Base-by-base conservation (phyloP, 2,113 vertebrate species). In the Craseonycteris thonglongyai region DNA sequence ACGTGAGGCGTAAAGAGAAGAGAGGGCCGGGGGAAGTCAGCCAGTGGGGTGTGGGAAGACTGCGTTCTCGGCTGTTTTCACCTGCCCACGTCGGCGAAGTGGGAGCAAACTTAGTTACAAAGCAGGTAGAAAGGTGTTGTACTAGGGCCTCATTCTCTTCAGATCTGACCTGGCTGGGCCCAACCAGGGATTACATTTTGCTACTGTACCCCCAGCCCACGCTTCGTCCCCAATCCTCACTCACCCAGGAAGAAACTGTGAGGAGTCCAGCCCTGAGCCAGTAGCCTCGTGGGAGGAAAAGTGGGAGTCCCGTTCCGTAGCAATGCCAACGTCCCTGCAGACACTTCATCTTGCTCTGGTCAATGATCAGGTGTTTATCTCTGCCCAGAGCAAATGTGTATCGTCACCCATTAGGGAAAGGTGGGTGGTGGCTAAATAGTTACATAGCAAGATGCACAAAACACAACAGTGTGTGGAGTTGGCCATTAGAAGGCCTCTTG, bases 161-260 rank as follows among this genome's bases (percentile, higher is more conserved):
- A 35, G 38, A 10, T 56, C 49, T 59, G 42, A 26, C 33, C 42
- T 33, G 10, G 24, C 30, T 68, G 72, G 40, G n/a, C 28, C 63
- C 45, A 8, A 74, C 1, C 40, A 59, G 40, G 45, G 33, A 26
- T 51, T 54, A 28, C 51, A 14, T 61, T 11, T 11, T 6, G 26
- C 42, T 28, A 0, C 79, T 19, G 19, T 11, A n/a, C 18, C 65
- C 2, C 49, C 30, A 59, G 22, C 78, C 45, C 1, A 1, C 1
- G n/a, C 58, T 51, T 0, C 12, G 12, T 19, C 45, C 15, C 28
- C 16, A 0, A 2, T 0, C 15, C 18, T 75, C 68, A 4, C 9
- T 9, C 4, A 18, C 15, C 47, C 21, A 2, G 7, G n/a, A 26
- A 11, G 38, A 21, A 24, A 42, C 12, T 26, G 30, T 10, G 16